Evolutionary conservation across 1,140 invertebrate genomes (phyloP).

Genomic region (Pseudomyrmex gracilis): DNA sequence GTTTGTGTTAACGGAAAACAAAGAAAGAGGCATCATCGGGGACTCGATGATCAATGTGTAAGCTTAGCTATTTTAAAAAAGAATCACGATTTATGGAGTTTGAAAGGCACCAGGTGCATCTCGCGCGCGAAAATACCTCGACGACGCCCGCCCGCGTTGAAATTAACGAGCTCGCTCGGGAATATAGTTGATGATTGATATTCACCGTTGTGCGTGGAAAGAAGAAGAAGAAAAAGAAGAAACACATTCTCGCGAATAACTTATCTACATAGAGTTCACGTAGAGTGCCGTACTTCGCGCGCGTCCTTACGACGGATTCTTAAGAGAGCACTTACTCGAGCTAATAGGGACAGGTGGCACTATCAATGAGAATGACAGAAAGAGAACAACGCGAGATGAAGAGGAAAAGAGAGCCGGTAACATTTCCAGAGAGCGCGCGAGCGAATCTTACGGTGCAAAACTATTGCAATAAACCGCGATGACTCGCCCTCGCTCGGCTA

Average conservation of each 20-base stretch:
- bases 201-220: background rate
- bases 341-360: slow-evolving; percentile 54
- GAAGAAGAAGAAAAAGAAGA: background rate
- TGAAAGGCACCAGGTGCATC: background rate
- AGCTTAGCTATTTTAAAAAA: slow-evolving; percentile 22
- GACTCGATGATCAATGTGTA: too few species aligned
- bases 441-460: slow-evolving; percentile 48
- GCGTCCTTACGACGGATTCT: slow-evolving; percentile 11
- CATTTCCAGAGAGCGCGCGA: slow-evolving; percentile 13
- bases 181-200: too few species aligned
- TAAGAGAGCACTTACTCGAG: slow-evolving; percentile 34
- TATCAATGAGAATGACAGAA: slow-evolving; percentile 32
- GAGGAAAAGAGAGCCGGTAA: background rate
- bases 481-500: slow-evolving; percentile 55
- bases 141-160: too few species aligned
- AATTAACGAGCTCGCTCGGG: too few species aligned
- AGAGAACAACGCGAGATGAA: too few species aligned
- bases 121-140: background rate
- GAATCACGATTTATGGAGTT: background rate
- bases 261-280: slow-evolving; percentile 18
- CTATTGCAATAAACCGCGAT: slow-evolving; percentile 62
- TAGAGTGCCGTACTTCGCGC: background rate
- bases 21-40: too few species aligned
- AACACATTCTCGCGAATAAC: slow-evolving; percentile 16
- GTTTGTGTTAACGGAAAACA: too few species aligned